Evolutionary conservation across 2,113 vertebrate genomes (phyloP).

Genomic region (Strix uralensis): DNA sequence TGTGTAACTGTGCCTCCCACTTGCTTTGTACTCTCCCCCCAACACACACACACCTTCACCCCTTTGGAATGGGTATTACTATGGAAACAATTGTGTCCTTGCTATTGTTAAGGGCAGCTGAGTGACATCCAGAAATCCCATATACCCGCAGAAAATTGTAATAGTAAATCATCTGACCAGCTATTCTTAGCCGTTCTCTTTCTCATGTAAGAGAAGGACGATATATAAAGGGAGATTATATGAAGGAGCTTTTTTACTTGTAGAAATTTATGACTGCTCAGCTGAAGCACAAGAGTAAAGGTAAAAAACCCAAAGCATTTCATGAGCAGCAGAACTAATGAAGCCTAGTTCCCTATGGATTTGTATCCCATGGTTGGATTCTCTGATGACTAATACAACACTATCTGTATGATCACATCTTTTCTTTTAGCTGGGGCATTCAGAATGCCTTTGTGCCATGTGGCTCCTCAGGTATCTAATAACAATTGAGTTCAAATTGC

Average conservation of each 20-base stretch:
- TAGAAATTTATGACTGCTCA: constrained; percentile 29
- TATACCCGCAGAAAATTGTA: constrained; percentile 63
- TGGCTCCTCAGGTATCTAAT: constrained; percentile 1
- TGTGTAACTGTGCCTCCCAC: constrained; percentile 2
- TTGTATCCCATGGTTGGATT: constrained; percentile 27
- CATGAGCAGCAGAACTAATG: constrained; percentile 46
- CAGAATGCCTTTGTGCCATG: constrained; percentile 3
- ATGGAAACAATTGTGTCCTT: constrained; percentile 66
- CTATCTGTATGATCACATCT: background rate
- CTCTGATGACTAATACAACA: constrained; percentile 30
- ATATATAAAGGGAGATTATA: constrained; percentile 52
- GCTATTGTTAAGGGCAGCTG: constrained; percentile 60
- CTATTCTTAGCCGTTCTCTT: constrained; percentile 56
- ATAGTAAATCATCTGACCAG: constrained; percentile 67
- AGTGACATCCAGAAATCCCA: constrained; percentile 60
- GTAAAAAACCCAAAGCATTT: constrained; percentile 38
- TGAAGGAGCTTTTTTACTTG: background rate
- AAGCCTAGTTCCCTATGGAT: constrained; percentile 45
- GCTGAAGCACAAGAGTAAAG: constrained; percentile 27
- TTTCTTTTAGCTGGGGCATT: constrained; percentile 34
- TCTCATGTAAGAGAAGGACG: constrained; percentile 29
- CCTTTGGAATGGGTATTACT: constrained; percentile 58
- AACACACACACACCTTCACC: constrained; percentile 54
- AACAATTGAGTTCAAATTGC: constrained; percentile 8
- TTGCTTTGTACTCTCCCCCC: constrained; percentile 30